Percentiles rank a stretch among this genome's conserved stretches.
These are phyloP conservation scores for Nemopilema nomurai DNA, from an alignment of 30 jellyfish, hydroid and myxozoan genomes.

Conservation along the genomic window DNA sequence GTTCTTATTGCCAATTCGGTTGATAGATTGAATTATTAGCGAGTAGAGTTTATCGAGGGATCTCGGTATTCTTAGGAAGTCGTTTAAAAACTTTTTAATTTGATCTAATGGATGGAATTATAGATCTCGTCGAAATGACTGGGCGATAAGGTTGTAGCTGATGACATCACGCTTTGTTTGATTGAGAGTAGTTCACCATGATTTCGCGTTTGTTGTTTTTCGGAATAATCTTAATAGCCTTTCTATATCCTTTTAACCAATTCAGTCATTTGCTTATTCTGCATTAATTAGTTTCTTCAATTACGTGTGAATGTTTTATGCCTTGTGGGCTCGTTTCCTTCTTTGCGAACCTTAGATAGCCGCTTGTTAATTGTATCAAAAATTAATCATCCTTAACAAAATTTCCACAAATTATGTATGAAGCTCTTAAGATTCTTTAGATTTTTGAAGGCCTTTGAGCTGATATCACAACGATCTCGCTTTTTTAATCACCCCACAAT, in stretches of 20 bases:
- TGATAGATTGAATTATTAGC: not conserved
- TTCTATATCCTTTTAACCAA: not conserved
- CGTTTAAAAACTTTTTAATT: not conserved
- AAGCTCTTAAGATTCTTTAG: not conserved
- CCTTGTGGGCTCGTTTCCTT: constrained; percentile 4
- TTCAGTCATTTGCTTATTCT: not conserved
- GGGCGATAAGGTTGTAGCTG: not conserved
- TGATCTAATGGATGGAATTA: not conserved
- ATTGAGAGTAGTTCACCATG: not conserved
- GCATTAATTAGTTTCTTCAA: constrained; percentile 19
- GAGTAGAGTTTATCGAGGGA: not conserved
- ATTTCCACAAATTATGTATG: not conserved
- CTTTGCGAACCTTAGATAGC: not conserved
- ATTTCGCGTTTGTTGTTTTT: not conserved
- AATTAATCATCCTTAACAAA: constrained; percentile 2
- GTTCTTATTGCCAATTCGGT: not conserved
- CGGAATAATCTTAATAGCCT: not conserved
- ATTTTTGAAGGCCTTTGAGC: no score
- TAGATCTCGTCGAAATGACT: not conserved
- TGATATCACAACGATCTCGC: not conserved
- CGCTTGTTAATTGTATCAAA: constrained; percentile 16
- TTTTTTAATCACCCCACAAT: not conserved
- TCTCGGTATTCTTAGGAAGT: not conserved
- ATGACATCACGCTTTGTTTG: not conserved
- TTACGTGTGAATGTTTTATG: constrained; percentile 14